Evolutionary conservation across 2,113 vertebrate species (phyloP).

Genomic region (Colaptes auratus): DNA sequence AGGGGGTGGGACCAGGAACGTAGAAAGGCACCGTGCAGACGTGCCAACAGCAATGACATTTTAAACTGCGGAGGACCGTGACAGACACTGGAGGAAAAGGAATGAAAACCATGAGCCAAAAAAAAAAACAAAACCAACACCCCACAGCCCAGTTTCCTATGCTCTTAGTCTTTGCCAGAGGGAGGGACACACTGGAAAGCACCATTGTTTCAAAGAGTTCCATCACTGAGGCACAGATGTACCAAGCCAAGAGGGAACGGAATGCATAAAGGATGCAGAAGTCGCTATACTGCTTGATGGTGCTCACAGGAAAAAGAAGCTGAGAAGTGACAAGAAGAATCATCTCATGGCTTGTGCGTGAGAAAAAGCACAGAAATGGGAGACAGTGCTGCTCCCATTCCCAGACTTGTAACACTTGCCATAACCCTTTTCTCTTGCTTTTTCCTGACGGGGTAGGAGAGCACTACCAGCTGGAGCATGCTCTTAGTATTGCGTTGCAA

Average conservation of each 20-base stretch:
- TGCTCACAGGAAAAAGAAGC: neutral
- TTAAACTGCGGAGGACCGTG: slow-evolving; percentile 50
- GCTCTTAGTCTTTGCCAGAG: slow-evolving; percentile 52
- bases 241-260: slow-evolving; percentile 28
- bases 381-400: too few species aligned
- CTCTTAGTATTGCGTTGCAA: too few species aligned
- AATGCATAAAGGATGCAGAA: slow-evolving; percentile 61
- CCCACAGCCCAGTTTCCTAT: slow-evolving; percentile 26
- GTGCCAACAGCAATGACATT: slow-evolving; percentile 50
- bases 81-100: slow-evolving; percentile 39
- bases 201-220: slow-evolving; percentile 33
- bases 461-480: too few species aligned
- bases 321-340: slow-evolving; percentile 34
- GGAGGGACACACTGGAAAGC: slow-evolving; percentile 40
- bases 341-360: too few species aligned
- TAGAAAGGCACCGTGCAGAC: slow-evolving; percentile 14
- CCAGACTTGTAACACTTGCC: too few species aligned
- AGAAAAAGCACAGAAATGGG: too few species aligned
- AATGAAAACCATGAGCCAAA: slow-evolving; percentile 31
- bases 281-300: slow-evolving; percentile 45
- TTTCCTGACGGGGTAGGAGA: too few species aligned
- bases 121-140: neutral
- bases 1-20: neutral
- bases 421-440: too few species aligned
- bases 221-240: slow-evolving; percentile 32